These are phyloP conservation scores for Sarcophaga carnaria DNA, from an alignment of 2,888 invertebrate species.

Conservation along the genomic window DNA sequence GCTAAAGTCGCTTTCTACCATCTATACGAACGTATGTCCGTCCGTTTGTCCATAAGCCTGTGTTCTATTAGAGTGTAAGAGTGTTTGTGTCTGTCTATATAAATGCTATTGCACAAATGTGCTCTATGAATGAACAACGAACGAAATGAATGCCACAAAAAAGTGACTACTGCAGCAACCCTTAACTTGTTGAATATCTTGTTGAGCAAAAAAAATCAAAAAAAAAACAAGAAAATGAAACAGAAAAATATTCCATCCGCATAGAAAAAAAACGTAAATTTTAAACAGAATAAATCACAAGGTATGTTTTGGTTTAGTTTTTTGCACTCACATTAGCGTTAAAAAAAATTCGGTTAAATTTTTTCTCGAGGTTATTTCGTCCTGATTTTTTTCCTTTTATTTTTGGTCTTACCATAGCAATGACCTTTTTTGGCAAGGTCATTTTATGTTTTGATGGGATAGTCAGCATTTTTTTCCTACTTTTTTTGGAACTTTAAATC, in stretches of 20 bases:
- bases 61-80: too few relatives aligned
- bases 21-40: neutral
- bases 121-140: neutral
- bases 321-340: constrained; percentile 62
- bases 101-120: constrained; percentile 56
- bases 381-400: constrained; percentile 5
- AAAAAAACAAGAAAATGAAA: constrained; percentile 22
- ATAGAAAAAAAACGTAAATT: constrained; percentile 48
- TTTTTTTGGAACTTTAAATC: constrained; percentile 3
- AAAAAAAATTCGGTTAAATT: constrained; percentile 56
- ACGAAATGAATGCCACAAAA: constrained; percentile 68
- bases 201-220: neutral
- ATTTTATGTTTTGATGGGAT: constrained; percentile 53
- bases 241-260: constrained; percentile 4
- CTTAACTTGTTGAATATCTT: constrained; percentile 79
- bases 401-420: constrained; percentile 5
- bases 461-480: constrained; percentile 16
- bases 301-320: constrained; percentile 69
- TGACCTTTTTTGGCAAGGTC: constrained; percentile 61
- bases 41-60: constrained; percentile 22
- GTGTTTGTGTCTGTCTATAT: constrained; percentile 32
- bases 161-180: constrained; percentile 74
- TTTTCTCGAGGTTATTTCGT: constrained; percentile 2
- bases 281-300: constrained; percentile 47
- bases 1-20: constrained; percentile 35